phyloP scores from a whole-genome alignment of 2,113 vertebrate genomes.

The Equus przewalskii region DNA sequence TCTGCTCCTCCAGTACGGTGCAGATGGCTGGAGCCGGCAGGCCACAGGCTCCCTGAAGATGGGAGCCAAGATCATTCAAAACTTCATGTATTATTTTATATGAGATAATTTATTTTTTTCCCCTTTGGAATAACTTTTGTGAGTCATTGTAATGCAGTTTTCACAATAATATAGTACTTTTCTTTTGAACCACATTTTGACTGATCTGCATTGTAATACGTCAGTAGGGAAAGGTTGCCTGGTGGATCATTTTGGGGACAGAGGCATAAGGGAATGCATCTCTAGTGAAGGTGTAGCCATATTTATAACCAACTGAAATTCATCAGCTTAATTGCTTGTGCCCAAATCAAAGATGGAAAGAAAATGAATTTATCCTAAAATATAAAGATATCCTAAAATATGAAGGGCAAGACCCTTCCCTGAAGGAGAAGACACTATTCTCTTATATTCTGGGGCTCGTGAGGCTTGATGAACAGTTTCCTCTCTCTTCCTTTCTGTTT shows the following conservation, averaged over 20 bases:
- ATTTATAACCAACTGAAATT: neutral
- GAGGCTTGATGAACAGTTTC: neutral
- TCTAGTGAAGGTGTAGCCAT: constrained; percentile 43
- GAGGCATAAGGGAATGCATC: constrained; percentile 27
- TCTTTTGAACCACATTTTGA: constrained; percentile 84
- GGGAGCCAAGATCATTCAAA: constrained; percentile 74
- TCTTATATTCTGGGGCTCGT: neutral
- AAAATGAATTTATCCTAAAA: neutral
- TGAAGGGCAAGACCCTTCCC: neutral
- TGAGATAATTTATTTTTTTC: constrained; percentile 90
- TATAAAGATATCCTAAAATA: neutral
- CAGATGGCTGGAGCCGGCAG: constrained; percentile 65
- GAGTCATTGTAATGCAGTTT: constrained; percentile 83
- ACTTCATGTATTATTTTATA: constrained; percentile 87
- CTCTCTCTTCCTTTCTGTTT: neutral
- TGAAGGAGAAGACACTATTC: rapidly evolving
- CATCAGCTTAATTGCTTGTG: neutral
- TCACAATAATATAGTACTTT: constrained; percentile 67
- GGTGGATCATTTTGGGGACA: neutral
- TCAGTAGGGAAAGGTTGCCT: constrained; percentile 55
- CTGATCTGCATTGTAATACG: constrained; percentile 85
- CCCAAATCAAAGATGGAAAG: constrained; percentile 61
- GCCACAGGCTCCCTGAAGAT: constrained; percentile 70
- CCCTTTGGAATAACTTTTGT: constrained; percentile 83
- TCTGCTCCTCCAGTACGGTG: neutral